Evolutionary conservation across 2,888 invertebrate genomes (phyloP).

Genomic region (Drosophila siamana): DNA sequence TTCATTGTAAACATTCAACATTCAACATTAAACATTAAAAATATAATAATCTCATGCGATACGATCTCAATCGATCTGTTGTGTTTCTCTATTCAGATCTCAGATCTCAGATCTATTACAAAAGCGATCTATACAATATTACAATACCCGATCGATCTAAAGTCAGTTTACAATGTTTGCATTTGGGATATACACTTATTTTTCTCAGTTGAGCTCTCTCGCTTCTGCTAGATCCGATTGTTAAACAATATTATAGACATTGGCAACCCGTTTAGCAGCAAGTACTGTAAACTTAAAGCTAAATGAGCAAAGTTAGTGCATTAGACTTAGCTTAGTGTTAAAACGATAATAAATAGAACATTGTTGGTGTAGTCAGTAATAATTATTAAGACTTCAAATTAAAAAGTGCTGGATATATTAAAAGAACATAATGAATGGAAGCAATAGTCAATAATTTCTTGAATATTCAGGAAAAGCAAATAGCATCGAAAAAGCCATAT

Average conservation of each 20-base stretch:
- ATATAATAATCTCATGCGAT: background rate
- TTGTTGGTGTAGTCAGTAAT: too few species aligned
- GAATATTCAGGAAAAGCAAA: too few species aligned
- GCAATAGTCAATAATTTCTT: background rate
- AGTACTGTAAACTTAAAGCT: conserved; percentile 3
- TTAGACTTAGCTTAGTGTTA: background rate
- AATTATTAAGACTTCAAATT: too few species aligned
- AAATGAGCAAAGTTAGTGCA: background rate
- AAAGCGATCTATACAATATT: background rate
- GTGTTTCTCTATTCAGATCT: conserved; percentile 4
- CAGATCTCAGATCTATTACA: background rate
- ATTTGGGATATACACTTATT: background rate
- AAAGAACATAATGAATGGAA: background rate
- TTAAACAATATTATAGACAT: conserved; percentile 2
- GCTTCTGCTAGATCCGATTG: background rate
- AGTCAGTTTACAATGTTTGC: background rate
- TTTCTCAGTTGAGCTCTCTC: background rate
- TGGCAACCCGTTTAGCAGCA: background rate
- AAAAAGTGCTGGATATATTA: background rate
- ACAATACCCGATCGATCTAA: conserved; percentile 9
- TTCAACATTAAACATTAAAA: background rate
- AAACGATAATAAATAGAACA: too few species aligned
- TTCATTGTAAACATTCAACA: conserved; percentile 3
- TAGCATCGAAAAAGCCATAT: too few species aligned
- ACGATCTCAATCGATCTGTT: background rate